Base-by-base conservation (phyloP, 2,113 vertebrate species). In the Pluvianellus socialis region DNA sequence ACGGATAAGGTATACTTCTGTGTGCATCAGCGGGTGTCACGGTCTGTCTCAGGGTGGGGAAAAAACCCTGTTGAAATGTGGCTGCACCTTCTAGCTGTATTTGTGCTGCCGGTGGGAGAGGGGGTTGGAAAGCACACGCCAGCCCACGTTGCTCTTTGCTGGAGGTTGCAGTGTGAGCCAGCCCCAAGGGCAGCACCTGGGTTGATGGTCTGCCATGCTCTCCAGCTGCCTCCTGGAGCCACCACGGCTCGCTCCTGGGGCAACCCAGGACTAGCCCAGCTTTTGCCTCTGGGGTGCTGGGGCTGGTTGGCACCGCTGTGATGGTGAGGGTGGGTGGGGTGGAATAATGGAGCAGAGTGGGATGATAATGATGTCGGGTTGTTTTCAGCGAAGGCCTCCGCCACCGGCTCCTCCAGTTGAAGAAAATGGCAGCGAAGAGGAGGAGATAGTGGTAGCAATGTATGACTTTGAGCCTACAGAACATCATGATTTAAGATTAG, bases 381-480 rank as follows among this genome's bases (percentile, higher is more conserved):
- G 4, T 85, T 97, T 98, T 62, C 83, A 98, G 98, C 74, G 97
- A 96, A 97, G 98, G 79, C 98, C 98, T 80, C 98, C 98, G 3
- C 98, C 98, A 1, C 97, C 96, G 4, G 75, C 76, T 35, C 74
- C 92, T 26, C 88, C 89, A 55, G 86, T 45, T 45, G 77, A 95
- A 45, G 44, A 96, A 91, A 32, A 96, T 38, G 98, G 96, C 18
- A 97, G 83, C 3, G 97, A 98, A 70, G 98, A 98, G 47, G 92
- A 97, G 3, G 98, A 98, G 87, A 91, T 98, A 40, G 99, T 99
- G 68, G 98, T 99, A 32, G 99, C 99, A 5, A 98, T 99, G 98
- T 99, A 99, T 86, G 98, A 99, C 95, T 99, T 99, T 91, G 95
- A 98, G 7, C 99, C 98, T 3, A 95, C 97, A 19, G 99, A 99